A percentile compares a stretch with the other conserved stretches of the same genome.
Conservation (phyloP, 2,113 vertebrate species). For the Bostrychus sinensis region DNA sequence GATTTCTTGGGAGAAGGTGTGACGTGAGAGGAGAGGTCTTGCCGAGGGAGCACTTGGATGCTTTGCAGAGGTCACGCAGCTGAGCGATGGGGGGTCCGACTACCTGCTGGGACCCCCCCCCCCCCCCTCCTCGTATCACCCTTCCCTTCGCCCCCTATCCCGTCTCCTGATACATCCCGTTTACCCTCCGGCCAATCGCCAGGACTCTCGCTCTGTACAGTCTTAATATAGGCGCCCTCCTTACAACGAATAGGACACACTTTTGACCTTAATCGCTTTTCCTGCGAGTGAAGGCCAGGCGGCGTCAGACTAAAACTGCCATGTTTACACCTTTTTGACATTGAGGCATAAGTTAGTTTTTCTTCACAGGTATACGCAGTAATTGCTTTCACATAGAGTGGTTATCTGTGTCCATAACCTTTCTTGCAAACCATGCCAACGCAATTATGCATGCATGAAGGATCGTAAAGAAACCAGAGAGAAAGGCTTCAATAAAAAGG, state of each 20-base stretch:
- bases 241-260: constrained; percentile 57
- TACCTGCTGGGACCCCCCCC: constrained; percentile 44
- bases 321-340: neutral
- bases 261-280: constrained; percentile 55
- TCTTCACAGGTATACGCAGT: neutral
- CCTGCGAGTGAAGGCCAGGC: constrained; percentile 13
- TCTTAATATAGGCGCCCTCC: constrained; percentile 61
- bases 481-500: neutral
- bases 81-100: constrained; percentile 35
- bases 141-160: constrained; percentile 2
- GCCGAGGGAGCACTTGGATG: constrained; percentile 44
- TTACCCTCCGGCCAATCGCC: constrained; percentile 59
- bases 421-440: neutral
- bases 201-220: constrained; percentile 52
- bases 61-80: constrained; percentile 60
- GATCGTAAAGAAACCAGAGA: neutral
- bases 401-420: neutral
- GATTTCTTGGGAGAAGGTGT: constrained; percentile 56
- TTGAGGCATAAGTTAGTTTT: neutral
- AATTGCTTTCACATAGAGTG: constrained; percentile 1
- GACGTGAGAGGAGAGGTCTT: constrained; percentile 65
- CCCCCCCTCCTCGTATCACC: neutral
- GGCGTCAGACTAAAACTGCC: neutral
- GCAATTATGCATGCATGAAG: neutral
- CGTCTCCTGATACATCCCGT: constrained; percentile 51